These are phyloP conservation scores for Sebastolobus alascanus DNA, from an alignment of 2,797 vertebrate species.

Conservation along the genomic window DNA sequence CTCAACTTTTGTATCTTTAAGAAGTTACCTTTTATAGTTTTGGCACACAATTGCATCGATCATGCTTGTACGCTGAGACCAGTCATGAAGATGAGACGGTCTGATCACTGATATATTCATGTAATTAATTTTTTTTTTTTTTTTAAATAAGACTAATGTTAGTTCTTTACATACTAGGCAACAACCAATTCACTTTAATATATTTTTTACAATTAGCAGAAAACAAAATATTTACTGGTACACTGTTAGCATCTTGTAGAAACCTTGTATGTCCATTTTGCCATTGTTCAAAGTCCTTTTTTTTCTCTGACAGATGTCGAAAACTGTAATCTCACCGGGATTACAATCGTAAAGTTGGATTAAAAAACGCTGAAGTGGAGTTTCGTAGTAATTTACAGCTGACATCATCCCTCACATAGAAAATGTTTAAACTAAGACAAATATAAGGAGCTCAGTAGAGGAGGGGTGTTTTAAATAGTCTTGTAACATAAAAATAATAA, in stretches of 20 bases:
- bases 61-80: constrained; percentile 69
- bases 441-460: constrained; percentile 24
- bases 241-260: constrained; percentile 48
- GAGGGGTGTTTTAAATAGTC: constrained; percentile 46
- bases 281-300: constrained; percentile 38
- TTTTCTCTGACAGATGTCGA: constrained; percentile 29
- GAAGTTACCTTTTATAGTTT: constrained; percentile 80
- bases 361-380: constrained; percentile 48
- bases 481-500: constrained; percentile 45
- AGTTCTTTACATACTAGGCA: constrained; percentile 67
- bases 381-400: constrained; percentile 54
- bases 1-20: constrained; percentile 70
- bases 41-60: constrained; percentile 83
- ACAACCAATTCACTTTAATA: constrained; percentile 48
- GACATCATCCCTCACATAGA: constrained; percentile 49
- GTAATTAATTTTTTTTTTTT: constrained; percentile 51
- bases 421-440: constrained; percentile 42
- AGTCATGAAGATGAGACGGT: constrained; percentile 51
- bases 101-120: constrained; percentile 59
- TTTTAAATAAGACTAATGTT: constrained; percentile 60
- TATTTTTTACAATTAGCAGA: constrained; percentile 61
- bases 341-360: constrained; percentile 51
- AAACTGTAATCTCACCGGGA: constrained; percentile 47
- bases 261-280: constrained; percentile 42
- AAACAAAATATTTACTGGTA: constrained; percentile 51